Percentiles rank a stretch among this genome's conserved stretches.
Conservation (phyloP, 2,797 vertebrate species). For the Mionectes olivaceus region DNA sequence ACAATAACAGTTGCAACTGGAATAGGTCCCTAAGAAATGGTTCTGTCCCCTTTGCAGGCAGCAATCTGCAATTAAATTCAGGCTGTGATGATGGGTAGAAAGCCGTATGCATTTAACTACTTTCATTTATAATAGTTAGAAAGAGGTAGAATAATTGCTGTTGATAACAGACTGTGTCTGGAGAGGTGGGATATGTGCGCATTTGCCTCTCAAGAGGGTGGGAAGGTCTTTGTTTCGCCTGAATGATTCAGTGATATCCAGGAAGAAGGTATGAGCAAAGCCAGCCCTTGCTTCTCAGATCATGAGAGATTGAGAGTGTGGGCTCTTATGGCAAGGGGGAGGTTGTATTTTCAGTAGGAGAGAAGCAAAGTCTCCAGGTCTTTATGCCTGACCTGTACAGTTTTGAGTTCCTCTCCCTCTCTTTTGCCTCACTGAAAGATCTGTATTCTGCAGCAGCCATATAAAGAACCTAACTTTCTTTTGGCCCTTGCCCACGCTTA, state of each 20-base stretch:
- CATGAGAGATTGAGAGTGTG: fast-evolving
- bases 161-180: neutral
- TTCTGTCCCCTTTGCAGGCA: neutral
- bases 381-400: neutral
- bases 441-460: neutral
- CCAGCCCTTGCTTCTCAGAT: neutral
- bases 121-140: neutral
- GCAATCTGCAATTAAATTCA: neutral
- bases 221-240: neutral
- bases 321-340: neutral
- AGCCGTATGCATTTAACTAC: fast-evolving
- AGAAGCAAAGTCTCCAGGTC: neutral
- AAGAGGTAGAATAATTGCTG: neutral
- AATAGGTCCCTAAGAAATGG: neutral
- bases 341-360: neutral
- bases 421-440: neutral
- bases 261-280: neutral
- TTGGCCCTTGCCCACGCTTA: neutral
- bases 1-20: neutral
- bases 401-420: neutral
- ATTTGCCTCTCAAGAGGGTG: neutral
- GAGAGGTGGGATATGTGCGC: neutral
- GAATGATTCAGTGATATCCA: neutral
- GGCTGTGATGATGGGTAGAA: neutral
- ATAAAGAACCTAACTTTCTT: neutral